phyloP scores from a whole-genome alignment of 2,113 vertebrate genomes.

The Petrocephalus zakoni region DNA sequence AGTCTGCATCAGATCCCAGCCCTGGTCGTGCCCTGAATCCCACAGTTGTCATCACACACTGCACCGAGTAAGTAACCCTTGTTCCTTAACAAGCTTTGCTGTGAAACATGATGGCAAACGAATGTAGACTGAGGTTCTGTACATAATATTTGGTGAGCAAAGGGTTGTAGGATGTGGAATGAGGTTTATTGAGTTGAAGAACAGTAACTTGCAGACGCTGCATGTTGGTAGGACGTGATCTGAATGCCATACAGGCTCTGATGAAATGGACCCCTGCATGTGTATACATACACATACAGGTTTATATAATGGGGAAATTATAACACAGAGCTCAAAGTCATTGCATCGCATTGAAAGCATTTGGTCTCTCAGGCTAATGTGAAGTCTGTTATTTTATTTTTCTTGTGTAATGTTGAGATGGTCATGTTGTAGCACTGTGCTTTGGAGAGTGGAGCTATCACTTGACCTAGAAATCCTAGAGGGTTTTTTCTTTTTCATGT shows the following conservation, averaged over 20 bases:
- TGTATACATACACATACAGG: background rate
- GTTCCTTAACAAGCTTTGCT: background rate
- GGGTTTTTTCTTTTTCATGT: background rate
- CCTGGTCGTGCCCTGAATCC: constrained; percentile 57
- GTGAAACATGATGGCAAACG: background rate
- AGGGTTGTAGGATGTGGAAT: background rate
- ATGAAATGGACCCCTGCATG: background rate
- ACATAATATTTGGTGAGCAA: background rate
- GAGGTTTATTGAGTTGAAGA: background rate
- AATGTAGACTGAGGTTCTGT: background rate
- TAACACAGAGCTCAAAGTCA: background rate
- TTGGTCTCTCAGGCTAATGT: background rate
- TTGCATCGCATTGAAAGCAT: background rate
- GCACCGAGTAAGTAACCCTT: constrained; percentile 67
- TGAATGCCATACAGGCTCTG: background rate
- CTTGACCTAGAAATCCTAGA: background rate
- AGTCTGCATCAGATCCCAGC: constrained; percentile 57
- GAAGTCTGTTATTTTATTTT: background rate
- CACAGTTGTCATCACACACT: constrained; percentile 75
- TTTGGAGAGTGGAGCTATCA: background rate
- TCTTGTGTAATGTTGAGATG: background rate
- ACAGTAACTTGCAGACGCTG: background rate
- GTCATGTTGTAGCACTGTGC: background rate
- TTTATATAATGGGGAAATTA: background rate
- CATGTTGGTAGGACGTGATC: background rate